phyloP scores from a whole-genome alignment of 2,888 invertebrate species.

The Allygus modestus region DNA sequence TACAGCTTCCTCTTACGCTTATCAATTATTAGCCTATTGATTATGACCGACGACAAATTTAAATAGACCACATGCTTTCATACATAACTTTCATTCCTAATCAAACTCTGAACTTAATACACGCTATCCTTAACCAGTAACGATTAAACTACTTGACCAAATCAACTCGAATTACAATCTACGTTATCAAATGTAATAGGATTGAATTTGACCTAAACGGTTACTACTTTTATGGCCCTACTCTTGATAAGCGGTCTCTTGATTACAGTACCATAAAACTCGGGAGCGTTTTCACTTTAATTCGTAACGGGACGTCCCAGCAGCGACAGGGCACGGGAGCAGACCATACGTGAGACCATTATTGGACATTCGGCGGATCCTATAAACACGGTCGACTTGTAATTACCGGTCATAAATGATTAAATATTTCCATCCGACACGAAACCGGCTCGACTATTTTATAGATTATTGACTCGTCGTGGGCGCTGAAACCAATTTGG shows the following conservation, averaged over 20 bases:
- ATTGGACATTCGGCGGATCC: neutral
- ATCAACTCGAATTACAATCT: too few species aligned
- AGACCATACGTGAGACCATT: neutral
- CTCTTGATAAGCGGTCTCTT: neutral
- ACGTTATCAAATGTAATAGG: neutral
- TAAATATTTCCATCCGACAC: constrained; percentile 40
- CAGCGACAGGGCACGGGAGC: too few species aligned
- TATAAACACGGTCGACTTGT: constrained; percentile 25
- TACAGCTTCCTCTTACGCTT: too few species aligned
- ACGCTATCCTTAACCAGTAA: too few species aligned
- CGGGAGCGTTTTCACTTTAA: neutral
- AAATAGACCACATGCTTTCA: too few species aligned
- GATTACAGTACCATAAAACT: neutral
- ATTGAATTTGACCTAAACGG: neutral
- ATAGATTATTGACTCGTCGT: constrained; percentile 38
- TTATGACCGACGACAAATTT: too few species aligned
- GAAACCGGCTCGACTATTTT: constrained; percentile 39
- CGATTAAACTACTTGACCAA: too few species aligned
- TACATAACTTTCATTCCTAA: too few species aligned
- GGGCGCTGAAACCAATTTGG: neutral
- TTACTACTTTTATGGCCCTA: neutral
- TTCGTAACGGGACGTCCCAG: neutral
- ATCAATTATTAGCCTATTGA: too few species aligned
- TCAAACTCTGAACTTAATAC: too few species aligned
- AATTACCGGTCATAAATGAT: constrained; percentile 50